Conservation (phyloP, 2,888 invertebrate species). For the Chymomyza caudatula region DNA sequence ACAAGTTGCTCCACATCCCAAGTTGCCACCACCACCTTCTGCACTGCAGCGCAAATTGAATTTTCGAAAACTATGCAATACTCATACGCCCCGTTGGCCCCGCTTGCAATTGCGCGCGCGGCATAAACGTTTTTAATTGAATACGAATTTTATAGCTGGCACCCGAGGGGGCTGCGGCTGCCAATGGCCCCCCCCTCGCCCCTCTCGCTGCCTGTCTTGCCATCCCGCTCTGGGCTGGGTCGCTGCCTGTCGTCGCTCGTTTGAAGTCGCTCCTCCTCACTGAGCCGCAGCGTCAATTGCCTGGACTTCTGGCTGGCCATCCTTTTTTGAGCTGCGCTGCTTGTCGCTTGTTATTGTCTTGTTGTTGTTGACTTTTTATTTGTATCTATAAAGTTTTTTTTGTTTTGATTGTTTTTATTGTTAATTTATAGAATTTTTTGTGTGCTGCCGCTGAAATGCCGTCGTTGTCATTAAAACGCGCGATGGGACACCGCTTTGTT, state of each 20-base stretch:
- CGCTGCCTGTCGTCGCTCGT: constrained; percentile 51
- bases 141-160: constrained; percentile 64
- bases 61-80: constrained; percentile 72
- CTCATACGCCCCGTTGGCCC: constrained; percentile 72
- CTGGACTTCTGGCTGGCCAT: constrained; percentile 28
- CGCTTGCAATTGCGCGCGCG: constrained; percentile 42
- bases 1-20: constrained; percentile 9
- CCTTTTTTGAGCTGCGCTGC: constrained; percentile 14
- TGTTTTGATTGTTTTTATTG: constrained; percentile 42
- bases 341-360: constrained; percentile 41
- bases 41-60: constrained; percentile 59
- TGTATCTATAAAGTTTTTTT: constrained; percentile 32
- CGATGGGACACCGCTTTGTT: constrained; percentile 70
- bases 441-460: constrained; percentile 58
- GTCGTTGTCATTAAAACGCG: constrained; percentile 70
- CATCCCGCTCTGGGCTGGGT: constrained; percentile 6
- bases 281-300: constrained; percentile 64
- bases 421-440: constrained; percentile 70
- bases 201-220: not conserved
- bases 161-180: constrained; percentile 61
- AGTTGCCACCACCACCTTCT: constrained; percentile 10
- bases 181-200: constrained; percentile 41
- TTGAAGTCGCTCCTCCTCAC: constrained; percentile 70
- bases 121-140: constrained; percentile 72
- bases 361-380: constrained; percentile 35